These are phyloP conservation scores for Tachyglossus aculeatus DNA, from an alignment of 2,797 vertebrate genomes.

Conservation along the genomic window DNA sequence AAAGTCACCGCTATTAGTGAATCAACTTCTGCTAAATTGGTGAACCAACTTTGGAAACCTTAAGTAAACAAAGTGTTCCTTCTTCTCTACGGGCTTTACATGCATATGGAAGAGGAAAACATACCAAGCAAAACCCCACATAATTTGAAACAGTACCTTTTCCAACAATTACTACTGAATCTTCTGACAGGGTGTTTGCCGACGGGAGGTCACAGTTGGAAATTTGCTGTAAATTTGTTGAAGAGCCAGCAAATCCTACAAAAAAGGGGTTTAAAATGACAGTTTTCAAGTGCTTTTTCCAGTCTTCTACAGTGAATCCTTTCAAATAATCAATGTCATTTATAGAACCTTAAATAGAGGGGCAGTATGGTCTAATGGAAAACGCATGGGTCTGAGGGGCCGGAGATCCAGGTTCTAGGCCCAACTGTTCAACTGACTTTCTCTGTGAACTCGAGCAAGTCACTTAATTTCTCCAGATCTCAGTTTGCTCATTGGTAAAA, in stretches of 20 bases:
- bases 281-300: background rate
- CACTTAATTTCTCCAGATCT: too few species aligned
- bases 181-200: constrained; percentile 77
- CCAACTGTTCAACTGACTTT: too few species aligned
- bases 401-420: too few species aligned
- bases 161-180: constrained; percentile 78
- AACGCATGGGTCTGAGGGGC: too few species aligned
- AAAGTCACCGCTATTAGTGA: too few species aligned
- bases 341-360: too few species aligned
- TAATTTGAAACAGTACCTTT: constrained; percentile 80
- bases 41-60: background rate
- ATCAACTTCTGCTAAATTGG: too few species aligned
- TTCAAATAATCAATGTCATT: too few species aligned
- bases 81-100: background rate
- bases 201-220: constrained; percentile 52
- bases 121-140: constrained; percentile 14
- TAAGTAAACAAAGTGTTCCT: background rate
- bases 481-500: too few species aligned
- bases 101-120: background rate
- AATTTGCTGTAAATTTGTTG: constrained; percentile 45
- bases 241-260: constrained; percentile 57
- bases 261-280: background rate
- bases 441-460: too few species aligned
- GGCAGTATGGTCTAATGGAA: too few species aligned
- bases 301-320: too few species aligned